Evolutionary conservation across 2,113 vertebrate species (phyloP).

Genomic region (Phalacrocorax aristotelis): DNA sequence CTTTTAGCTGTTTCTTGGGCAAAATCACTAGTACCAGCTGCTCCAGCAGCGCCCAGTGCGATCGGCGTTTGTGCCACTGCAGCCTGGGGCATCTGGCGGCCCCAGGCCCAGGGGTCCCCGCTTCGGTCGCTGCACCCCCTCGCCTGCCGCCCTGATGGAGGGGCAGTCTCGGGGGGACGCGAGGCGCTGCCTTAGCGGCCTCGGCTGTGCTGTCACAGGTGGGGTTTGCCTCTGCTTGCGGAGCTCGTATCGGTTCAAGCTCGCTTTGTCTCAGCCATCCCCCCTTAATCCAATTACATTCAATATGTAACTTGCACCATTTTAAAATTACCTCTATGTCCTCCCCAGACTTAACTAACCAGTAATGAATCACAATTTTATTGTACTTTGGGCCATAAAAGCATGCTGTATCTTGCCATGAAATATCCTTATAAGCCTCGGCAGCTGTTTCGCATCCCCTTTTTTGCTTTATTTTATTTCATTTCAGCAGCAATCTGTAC

Average conservation of each 20-base stretch:
- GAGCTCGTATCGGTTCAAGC: background rate
- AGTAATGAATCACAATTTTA: background rate
- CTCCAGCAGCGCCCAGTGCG: accelerated
- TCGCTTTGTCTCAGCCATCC: background rate
- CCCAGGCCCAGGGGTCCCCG: background rate
- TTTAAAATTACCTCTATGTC: background rate
- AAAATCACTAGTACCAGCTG: accelerated
- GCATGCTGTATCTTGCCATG: background rate
- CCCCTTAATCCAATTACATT: background rate
- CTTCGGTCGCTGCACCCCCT: background rate
- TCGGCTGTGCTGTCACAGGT: accelerated
- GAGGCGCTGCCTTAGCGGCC: background rate
- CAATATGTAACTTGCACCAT: accelerated
- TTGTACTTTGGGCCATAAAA: background rate
- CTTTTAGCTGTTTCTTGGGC: background rate
- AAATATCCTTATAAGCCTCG: background rate
- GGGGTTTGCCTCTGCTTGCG: too few relatives aligned
- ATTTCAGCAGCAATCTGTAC: background rate
- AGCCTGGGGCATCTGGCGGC: background rate
- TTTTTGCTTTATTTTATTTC: background rate
- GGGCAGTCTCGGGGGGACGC: accelerated
- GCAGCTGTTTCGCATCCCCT: background rate
- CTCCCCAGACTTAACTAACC: background rate
- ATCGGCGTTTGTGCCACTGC: accelerated
- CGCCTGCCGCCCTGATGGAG: accelerated